Percentiles rank a stretch among this genome's conserved stretches.
These are phyloP conservation scores for Fringilla coelebs DNA, from an alignment of 2,797 vertebrate species.

Conservation along the genomic window DNA sequence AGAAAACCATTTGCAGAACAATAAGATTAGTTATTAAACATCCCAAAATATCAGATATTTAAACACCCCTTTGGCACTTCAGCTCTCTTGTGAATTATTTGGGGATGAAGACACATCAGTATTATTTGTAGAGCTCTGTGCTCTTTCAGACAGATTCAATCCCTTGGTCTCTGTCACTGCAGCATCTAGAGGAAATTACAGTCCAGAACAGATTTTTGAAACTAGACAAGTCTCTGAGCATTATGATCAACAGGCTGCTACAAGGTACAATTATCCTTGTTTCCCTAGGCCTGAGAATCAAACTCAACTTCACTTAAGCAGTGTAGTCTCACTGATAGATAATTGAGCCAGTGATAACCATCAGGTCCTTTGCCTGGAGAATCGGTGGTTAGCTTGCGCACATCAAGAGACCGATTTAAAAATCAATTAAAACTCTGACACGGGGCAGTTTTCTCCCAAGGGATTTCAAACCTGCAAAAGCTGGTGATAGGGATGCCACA, in stretches of 20 bases:
- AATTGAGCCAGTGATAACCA: constrained; percentile 13
- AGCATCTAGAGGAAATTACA: background rate
- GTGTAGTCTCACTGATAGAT: background rate
- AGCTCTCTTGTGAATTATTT: background rate
- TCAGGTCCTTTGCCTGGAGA: background rate
- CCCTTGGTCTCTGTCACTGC: background rate
- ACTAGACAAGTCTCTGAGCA: background rate
- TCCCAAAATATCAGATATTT: background rate
- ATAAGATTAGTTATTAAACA: background rate
- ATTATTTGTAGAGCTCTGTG: background rate
- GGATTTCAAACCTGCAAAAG: background rate
- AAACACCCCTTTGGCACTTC: background rate
- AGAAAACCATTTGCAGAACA: background rate
- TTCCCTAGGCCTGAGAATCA: background rate
- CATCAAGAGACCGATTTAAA: constrained; percentile 29
- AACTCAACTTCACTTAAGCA: background rate
- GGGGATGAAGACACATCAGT: background rate
- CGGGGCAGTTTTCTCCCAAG: background rate
- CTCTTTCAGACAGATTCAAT: background rate
- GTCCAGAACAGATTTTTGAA: background rate
- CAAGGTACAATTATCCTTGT: background rate
- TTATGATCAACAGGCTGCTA: background rate
- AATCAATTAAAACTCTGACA: constrained; percentile 37
- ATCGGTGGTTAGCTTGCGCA: background rate
- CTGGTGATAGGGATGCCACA: background rate